Conservation (phyloP, 2,888 invertebrate genomes). For the Scaeva pyrastri region DNA sequence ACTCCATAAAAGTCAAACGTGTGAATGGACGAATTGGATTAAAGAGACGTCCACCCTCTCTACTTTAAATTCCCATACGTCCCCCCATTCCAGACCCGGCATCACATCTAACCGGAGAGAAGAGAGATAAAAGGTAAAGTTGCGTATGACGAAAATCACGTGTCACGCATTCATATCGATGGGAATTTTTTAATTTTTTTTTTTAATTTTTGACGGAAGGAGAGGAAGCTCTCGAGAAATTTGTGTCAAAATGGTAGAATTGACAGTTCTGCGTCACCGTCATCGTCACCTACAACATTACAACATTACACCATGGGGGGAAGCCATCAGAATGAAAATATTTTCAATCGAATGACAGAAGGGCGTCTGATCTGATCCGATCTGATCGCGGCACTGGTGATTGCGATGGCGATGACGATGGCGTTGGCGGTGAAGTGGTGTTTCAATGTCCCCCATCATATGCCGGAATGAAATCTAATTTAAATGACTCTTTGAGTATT, state of each 20-base stretch:
- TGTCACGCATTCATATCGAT: slow-evolving; percentile 52
- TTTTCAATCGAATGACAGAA: slow-evolving; percentile 68
- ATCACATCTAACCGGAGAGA: slow-evolving; percentile 42
- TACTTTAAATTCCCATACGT: slow-evolving; percentile 29
- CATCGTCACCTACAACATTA: slow-evolving; percentile 40
- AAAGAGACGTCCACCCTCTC: slow-evolving; percentile 54
- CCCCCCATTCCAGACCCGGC: neutral
- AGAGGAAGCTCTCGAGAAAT: slow-evolving; percentile 63
- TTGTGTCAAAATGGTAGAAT: slow-evolving; percentile 69
- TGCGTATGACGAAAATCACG: slow-evolving; percentile 59
- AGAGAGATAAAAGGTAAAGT: slow-evolving; percentile 37
- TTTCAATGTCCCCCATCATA: slow-evolving; percentile 56
- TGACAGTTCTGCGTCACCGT: slow-evolving; percentile 67
- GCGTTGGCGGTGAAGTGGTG: slow-evolving; percentile 7
- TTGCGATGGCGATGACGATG: neutral
- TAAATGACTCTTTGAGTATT: slow-evolving; percentile 65
- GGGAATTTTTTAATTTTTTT: slow-evolving; percentile 19
- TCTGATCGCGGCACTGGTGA: slow-evolving; percentile 8
- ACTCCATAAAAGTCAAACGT: slow-evolving; percentile 71
- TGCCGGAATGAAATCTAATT: slow-evolving; percentile 54
- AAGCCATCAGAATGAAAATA: slow-evolving; percentile 44
- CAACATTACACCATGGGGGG: slow-evolving; percentile 19
- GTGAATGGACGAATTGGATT: slow-evolving; percentile 71
- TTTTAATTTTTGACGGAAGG: slow-evolving; percentile 37
- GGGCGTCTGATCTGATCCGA: slow-evolving; percentile 67